A percentile compares a stretch with the other conserved stretches of the same genome.
Conservation (phyloP, 2,888 invertebrate genomes). For the Pseudococcus jackbeardsleyi region DNA sequence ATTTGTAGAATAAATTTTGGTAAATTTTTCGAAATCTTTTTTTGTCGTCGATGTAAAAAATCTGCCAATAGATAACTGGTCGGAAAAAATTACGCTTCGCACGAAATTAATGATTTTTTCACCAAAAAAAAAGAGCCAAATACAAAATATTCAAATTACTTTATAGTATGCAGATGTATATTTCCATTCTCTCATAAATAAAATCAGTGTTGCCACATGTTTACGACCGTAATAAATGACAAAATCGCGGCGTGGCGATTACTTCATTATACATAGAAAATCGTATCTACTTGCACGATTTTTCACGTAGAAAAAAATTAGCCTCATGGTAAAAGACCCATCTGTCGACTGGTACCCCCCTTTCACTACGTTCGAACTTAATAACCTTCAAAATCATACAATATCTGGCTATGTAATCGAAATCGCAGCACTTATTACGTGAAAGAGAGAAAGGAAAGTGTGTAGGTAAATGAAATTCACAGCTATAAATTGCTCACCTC, state of each 20-base stretch:
- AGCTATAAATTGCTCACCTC: constrained; percentile 18
- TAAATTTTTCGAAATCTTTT: background rate
- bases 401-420: background rate
- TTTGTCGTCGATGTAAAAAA: background rate
- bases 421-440: background rate
- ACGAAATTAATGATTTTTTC: background rate
- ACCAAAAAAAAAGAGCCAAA: background rate
- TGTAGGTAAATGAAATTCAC: constrained; percentile 43
- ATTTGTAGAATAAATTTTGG: background rate
- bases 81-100: background rate
- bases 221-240: constrained; percentile 18
- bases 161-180: background rate
- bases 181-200: background rate
- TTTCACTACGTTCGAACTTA: background rate
- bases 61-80: no score
- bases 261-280: background rate
- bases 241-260: background rate
- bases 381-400: constrained; percentile 41
- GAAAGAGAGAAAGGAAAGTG: constrained; percentile 36
- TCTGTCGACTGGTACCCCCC: background rate
- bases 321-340: background rate
- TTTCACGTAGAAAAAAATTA: background rate
- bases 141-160: constrained; percentile 20
- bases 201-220: constrained; percentile 1
- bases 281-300: background rate